Evolutionary conservation across 2,888 invertebrate species (phyloP), one percentile per base, ranked within the genome.

Genomic region (Nomada ferruginata): DNA sequence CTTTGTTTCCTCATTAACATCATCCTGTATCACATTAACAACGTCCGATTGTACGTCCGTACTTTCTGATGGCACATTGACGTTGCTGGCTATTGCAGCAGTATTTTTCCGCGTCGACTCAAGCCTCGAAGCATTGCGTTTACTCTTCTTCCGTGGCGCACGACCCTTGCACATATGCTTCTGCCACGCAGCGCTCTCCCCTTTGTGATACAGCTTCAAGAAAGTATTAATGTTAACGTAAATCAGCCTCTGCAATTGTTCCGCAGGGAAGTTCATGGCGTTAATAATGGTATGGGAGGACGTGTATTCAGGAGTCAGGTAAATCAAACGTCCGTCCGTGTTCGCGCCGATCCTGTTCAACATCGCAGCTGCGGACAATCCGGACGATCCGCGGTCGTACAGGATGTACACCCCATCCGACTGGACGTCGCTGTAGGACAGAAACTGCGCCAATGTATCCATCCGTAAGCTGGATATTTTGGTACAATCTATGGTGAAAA

Each of bases 321-420:
- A 96, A 66, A 98, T 94, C 23, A 97, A 91, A 87, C 94, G 95
- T 0, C 96, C 97, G 65, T 92, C 93, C 0, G 96, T 96, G 52
- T 95, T 94, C 0, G 94, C 95, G 1, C 97, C 96, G 76, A 98
- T 96, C 72, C 96, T 95, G 92, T 97, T 97, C 61, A 99, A 93
- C 90, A 99, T 95, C 2, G 97, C 96, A 0, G 98, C 98, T 7
- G 97, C 95, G 44, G 98, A 92, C 61, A 99, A 94, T 0, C 99
- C 99, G 90, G 96, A 96, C 50, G 97, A 97, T 0, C 97, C 97
- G 73, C 97, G 97, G 92, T 99, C 99, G 92, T 98, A 98, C 1
- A 99, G 93, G 75, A 98, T 94, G 93, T 96, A 97, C 85, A 95
- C 96, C 0, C 97, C 97, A 90, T 96, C 96, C 0, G 96, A 95